phyloP scores from a whole-genome alignment of 2,797 vertebrate species.

The Vultur gryphus region DNA sequence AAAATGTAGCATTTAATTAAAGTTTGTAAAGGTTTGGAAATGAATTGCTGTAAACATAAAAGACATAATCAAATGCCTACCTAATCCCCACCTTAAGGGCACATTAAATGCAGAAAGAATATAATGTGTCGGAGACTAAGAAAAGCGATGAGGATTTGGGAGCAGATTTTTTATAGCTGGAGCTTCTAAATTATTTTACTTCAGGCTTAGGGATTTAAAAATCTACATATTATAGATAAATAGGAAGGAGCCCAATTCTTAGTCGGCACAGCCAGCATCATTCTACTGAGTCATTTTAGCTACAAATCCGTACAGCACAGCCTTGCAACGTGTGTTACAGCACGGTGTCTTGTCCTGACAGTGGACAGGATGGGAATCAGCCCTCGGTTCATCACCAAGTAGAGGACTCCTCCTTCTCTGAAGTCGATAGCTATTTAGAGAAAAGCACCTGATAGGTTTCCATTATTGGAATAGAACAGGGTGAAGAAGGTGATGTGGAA shows the following conservation, averaged over 20 bases:
- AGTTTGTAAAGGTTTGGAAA: constrained; percentile 41
- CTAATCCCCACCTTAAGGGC: constrained; percentile 52
- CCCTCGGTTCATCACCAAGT: not conserved
- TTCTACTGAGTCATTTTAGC: not conserved
- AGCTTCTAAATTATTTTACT: constrained; percentile 51
- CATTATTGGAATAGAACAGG: not conserved
- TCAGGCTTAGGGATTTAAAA: constrained; percentile 30
- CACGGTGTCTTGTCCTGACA: rapidly evolving
- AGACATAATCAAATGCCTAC: constrained; percentile 42
- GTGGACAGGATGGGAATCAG: not conserved
- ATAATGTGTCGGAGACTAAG: not conserved
- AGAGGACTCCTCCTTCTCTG: not conserved
- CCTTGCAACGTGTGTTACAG: rapidly evolving
- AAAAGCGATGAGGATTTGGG: constrained; percentile 3
- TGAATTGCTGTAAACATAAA: constrained; percentile 58
- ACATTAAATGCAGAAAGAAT: constrained; percentile 10
- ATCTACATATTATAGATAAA: not conserved
- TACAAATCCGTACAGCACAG: rapidly evolving
- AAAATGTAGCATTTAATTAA: constrained; percentile 55
- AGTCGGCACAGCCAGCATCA: not conserved
- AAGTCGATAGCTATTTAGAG: not conserved
- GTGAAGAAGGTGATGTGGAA: not conserved
- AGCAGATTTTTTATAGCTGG: constrained; percentile 3
- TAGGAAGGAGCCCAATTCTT: not conserved
- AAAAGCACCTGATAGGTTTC: not conserved